phyloP scores from a whole-genome alignment of 2,888 invertebrate genomes.

The Phyllotreta cruciferae region DNA sequence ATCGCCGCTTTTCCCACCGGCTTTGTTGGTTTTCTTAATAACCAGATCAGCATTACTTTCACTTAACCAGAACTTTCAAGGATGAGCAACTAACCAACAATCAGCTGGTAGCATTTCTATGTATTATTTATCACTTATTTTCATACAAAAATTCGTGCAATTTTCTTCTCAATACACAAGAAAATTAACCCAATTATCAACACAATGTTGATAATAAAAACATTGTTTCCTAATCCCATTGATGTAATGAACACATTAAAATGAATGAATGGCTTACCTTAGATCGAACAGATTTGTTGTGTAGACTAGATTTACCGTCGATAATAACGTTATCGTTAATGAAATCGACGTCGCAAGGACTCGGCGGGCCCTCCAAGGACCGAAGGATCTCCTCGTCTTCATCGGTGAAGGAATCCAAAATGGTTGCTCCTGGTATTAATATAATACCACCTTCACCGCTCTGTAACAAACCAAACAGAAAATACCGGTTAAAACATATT shows the following conservation, averaged over 20 bases:
- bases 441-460: conserved; percentile 70
- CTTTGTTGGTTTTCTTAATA: no score
- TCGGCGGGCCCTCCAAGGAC: conserved; percentile 71
- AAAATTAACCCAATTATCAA: no score
- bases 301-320: conserved; percentile 86
- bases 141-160: no score
- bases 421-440: conserved; percentile 65
- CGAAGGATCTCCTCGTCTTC: conserved; percentile 66
- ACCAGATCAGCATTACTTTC: no score
- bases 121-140: no score
- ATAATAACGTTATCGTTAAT: conserved; percentile 89
- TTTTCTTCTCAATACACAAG: no score
- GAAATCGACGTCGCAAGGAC: conserved; percentile 84
- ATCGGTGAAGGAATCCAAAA: conserved; percentile 69
- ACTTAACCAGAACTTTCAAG: no score
- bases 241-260: not conserved
- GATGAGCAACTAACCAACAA: no score
- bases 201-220: no score
- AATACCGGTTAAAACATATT: not conserved
- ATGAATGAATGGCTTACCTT: conserved; percentile 42
- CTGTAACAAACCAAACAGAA: conserved; percentile 57
- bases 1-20: no score
- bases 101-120: no score
- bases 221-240: no score
- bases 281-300: conserved; percentile 52